Conservation (phyloP, 2,888 invertebrate species). For the Oasisia sp. region DNA sequence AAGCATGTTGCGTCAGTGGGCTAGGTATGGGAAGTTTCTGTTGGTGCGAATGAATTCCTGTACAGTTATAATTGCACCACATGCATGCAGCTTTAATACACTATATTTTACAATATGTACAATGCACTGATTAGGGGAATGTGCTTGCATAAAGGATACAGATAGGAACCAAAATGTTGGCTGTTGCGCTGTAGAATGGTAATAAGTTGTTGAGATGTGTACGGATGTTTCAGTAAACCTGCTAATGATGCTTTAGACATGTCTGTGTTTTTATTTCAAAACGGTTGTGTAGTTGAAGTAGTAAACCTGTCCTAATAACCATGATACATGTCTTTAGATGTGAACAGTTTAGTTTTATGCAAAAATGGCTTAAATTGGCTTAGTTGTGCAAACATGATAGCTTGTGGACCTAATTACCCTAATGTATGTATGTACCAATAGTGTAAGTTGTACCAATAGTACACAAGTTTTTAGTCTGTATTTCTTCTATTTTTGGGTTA, state of each 20-base stretch:
- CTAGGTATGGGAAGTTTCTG: neutral
- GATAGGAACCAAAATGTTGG: neutral
- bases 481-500: too few relatives aligned
- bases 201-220: neutral
- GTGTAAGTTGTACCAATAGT: too few relatives aligned
- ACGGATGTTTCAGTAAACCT: neutral
- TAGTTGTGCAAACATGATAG: too few relatives aligned
- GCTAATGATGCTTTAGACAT: neutral
- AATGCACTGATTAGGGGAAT: neutral
- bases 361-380: too few relatives aligned
- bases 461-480: too few relatives aligned
- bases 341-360: too few relatives aligned
- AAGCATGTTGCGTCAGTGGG: neutral
- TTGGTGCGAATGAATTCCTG: constrained; percentile 1
- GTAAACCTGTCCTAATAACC: too few relatives aligned
- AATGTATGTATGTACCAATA: too few relatives aligned
- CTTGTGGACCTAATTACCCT: too few relatives aligned
- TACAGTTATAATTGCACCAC: neutral
- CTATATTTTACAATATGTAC: constrained; percentile 5
- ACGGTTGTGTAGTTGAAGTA: too few relatives aligned
- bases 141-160: neutral
- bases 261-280: neutral
- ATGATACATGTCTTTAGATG: too few relatives aligned
- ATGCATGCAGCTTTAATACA: constrained; percentile 10
- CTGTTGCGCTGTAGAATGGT: neutral